These are phyloP conservation scores for Diglossa cyanea DNA, from an alignment of 2,797 vertebrate genomes.

Conservation along the genomic window DNA sequence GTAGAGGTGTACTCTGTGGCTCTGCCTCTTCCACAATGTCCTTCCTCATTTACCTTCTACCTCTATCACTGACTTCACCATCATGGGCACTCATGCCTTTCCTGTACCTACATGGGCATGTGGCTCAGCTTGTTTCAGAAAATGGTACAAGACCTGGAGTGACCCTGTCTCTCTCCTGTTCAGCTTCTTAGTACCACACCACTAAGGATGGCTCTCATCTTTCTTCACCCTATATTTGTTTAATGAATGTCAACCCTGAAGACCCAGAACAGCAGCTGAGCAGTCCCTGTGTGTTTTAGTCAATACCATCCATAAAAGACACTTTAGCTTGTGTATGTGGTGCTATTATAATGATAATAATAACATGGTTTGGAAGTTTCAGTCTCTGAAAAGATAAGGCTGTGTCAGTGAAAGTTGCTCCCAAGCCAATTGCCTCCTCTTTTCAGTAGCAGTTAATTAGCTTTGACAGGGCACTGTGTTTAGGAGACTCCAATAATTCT, in stretches of 20 bases:
- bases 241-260: not conserved
- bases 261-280: not conserved
- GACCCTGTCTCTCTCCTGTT: not conserved
- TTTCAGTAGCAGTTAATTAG: not conserved
- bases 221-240: not conserved
- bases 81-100: not conserved
- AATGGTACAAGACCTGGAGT: not conserved
- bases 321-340: not conserved
- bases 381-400: not conserved
- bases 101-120: not conserved
- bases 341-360: not conserved
- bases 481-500: not conserved
- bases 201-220: not conserved
- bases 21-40: not conserved
- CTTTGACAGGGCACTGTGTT: not conserved
- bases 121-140: not conserved
- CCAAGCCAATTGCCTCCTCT: not conserved
- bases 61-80: not conserved
- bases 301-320: not conserved
- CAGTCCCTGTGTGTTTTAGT: not conserved
- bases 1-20: not conserved
- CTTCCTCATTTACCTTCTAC: not conserved
- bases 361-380: not conserved
- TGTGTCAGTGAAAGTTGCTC: not conserved
- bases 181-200: not conserved